Evolutionary conservation across 2,888 invertebrate species (phyloP).

Genomic region (Sphecodes monilicornis): DNA sequence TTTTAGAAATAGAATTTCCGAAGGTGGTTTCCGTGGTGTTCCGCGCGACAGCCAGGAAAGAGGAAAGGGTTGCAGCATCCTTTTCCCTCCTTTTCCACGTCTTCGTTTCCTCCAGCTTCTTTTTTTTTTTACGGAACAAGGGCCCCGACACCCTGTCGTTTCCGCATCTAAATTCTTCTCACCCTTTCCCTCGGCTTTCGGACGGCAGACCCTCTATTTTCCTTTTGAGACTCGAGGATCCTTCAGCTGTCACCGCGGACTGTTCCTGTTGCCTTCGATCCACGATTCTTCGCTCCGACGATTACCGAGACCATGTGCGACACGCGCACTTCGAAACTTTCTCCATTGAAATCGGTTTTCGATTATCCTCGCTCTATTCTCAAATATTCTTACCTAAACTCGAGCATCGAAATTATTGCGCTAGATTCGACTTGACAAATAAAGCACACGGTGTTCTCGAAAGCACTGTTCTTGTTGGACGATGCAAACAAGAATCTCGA

Average conservation of each 20-base stretch:
- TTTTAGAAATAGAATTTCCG: constrained; percentile 69
- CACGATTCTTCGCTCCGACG: constrained; percentile 2
- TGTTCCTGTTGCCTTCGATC: constrained; percentile 1
- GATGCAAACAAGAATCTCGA: too few species aligned
- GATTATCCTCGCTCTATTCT: background rate
- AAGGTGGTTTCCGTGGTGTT: constrained; percentile 70
- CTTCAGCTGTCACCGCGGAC: constrained; percentile 62
- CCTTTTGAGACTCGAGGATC: constrained; percentile 49
- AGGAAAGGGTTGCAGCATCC: constrained; percentile 64
- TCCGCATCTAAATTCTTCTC: constrained; percentile 69
- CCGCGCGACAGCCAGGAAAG: constrained; percentile 52
- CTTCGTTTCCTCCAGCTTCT: constrained; percentile 5
- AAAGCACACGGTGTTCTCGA: too few species aligned
- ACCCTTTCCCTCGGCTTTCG: constrained; percentile 36
- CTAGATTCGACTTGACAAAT: too few species aligned
- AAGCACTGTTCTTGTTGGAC: too few species aligned
- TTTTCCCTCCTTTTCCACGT: background rate
- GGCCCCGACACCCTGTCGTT: constrained; percentile 52
- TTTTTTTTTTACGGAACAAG: constrained; percentile 10
- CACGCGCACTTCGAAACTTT: background rate
- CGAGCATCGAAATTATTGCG: background rate
- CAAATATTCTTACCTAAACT: background rate
- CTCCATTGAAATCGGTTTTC: background rate
- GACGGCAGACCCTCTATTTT: constrained; percentile 36
- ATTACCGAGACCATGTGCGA: background rate